phyloP scores from a whole-genome alignment of 2,113 vertebrate species.

The Anguilla japonica region DNA sequence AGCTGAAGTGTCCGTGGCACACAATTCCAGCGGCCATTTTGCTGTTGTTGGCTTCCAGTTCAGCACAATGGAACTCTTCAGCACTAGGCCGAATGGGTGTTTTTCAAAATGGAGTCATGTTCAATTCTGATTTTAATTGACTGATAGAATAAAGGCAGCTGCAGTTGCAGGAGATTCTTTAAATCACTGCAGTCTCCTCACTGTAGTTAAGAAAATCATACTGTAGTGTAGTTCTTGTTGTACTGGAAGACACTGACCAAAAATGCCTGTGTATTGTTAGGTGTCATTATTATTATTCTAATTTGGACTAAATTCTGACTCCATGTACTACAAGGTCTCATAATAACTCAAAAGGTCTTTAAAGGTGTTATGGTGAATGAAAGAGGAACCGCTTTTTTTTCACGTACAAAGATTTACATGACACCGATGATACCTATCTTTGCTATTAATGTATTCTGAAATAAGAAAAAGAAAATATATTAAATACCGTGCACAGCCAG shows the following conservation, averaged over 20 bases:
- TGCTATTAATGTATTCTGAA: too few species aligned
- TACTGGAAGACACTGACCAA: neutral
- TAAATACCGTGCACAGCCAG: too few species aligned
- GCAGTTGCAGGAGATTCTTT: neutral
- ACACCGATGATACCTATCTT: too few species aligned
- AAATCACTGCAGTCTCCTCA: neutral
- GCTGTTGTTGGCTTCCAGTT: neutral
- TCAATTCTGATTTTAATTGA: neutral
- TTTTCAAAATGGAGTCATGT: neutral
- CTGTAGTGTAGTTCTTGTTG: neutral
- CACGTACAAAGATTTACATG: too few species aligned
- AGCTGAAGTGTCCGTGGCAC: neutral
- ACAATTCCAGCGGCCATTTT: neutral
- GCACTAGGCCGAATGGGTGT: neutral
- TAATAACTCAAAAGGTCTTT: too few species aligned
- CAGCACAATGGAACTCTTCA: neutral
- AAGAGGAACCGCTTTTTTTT: too few species aligned
- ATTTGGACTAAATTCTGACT: neutral
- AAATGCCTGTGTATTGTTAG: neutral
- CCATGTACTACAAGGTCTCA: too few species aligned
- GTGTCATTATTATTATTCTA: neutral
- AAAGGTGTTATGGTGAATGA: too few species aligned
- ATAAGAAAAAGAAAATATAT: too few species aligned
- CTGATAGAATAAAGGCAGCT: neutral
- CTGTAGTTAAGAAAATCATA: neutral